Evolutionary conservation across 2,888 invertebrate species (phyloP).

Genomic region (Bembecia ichneumoniformis): DNA sequence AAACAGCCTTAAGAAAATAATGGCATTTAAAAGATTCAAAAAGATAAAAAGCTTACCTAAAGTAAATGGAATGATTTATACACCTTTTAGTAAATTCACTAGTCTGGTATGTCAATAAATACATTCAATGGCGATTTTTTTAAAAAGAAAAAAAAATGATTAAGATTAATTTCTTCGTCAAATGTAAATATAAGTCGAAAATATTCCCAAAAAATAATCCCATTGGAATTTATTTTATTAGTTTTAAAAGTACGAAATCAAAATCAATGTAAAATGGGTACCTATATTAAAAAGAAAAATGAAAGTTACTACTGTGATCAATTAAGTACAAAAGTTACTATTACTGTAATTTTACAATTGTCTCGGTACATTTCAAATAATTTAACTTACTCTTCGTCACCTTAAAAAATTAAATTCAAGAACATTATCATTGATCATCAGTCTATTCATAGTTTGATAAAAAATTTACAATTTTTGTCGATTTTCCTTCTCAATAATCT

Average conservation of each 20-base stretch:
- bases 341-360: conserved; percentile 36
- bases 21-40: conserved; percentile 43
- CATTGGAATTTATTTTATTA: conserved; percentile 60
- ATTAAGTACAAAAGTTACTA: conserved; percentile 61
- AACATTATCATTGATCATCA: conserved; percentile 70
- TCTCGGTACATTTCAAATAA: conserved; percentile 48
- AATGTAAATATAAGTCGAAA: conserved; percentile 56
- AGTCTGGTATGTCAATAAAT: conserved; percentile 4
- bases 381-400: conserved; percentile 68
- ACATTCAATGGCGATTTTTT: conserved; percentile 30
- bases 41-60: conserved; percentile 35
- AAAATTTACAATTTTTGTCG: conserved; percentile 67
- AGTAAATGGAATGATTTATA: conserved; percentile 67
- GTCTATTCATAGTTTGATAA: conserved; percentile 70
- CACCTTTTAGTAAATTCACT: conserved; percentile 67
- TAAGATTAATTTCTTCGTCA: conserved; percentile 52
- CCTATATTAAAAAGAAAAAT: conserved; percentile 65
- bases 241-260: conserved; percentile 27
- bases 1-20: conserved; percentile 49
- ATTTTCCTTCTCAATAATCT: conserved; percentile 54
- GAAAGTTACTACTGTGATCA: conserved; percentile 58
- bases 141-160: conserved; percentile 46
- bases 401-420: conserved; percentile 70
- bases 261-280: conserved; percentile 2
- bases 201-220: conserved; percentile 60